Evolutionary conservation across 2,888 invertebrate genomes (phyloP).

Genomic region (Neoascia interrupta): DNA sequence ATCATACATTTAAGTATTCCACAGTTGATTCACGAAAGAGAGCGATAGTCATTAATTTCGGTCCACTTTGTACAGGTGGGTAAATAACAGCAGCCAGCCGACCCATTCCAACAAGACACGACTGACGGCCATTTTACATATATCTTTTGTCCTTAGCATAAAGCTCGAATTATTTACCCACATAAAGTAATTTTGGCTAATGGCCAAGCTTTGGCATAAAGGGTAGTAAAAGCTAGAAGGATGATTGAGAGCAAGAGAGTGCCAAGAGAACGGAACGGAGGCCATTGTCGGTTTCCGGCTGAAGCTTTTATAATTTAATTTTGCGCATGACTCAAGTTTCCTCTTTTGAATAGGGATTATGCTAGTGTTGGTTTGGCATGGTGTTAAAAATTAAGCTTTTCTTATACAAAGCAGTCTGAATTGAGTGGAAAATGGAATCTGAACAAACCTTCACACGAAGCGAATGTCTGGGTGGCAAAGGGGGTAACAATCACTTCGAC

Average conservation of each 20-base stretch:
- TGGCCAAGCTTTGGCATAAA: not conserved
- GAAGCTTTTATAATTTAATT: constrained; percentile 59
- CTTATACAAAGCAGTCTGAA: constrained; percentile 15
- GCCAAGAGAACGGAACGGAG: not conserved
- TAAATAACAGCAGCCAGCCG: not conserved
- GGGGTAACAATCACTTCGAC: not conserved
- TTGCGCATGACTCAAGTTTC: constrained; percentile 62
- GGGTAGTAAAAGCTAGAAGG: not conserved
- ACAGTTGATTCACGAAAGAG: constrained; percentile 36
- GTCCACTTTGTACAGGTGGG: not conserved
- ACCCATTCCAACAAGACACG: not conserved
- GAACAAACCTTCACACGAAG: not conserved
- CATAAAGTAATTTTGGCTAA: constrained; percentile 13
- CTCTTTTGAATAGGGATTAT: not conserved
- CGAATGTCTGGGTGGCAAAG: not conserved
- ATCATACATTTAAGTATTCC: too few species aligned
- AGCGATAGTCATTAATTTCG: constrained; percentile 26
- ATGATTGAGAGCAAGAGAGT: constrained; percentile 1
- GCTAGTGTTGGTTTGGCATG: constrained; percentile 7
- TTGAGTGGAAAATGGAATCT: constrained; percentile 50
- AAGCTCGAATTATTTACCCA: constrained; percentile 24
- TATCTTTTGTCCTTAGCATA: constrained; percentile 8
- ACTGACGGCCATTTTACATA: constrained; percentile 3
- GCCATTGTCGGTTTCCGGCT: constrained; percentile 13
- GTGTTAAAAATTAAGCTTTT: constrained; percentile 35